phyloP scores from a whole-genome alignment of 2,888 invertebrate genomes.

The Plebejus anna region DNA sequence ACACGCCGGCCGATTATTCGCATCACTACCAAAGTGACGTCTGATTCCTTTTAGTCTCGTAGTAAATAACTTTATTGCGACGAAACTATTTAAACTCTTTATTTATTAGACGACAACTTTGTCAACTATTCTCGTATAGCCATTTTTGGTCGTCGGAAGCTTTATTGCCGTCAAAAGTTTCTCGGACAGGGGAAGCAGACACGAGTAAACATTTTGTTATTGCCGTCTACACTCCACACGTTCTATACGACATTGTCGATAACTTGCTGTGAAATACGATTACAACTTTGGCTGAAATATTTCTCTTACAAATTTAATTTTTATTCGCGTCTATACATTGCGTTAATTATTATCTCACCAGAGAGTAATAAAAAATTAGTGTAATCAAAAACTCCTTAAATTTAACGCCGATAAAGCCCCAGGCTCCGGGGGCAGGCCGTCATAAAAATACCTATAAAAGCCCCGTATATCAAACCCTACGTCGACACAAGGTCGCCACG shows the following conservation, averaged over 20 bases:
- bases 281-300: not conserved
- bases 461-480: not conserved
- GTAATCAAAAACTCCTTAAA: not conserved
- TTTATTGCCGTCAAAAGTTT: conserved; percentile 28
- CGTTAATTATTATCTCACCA: not conserved
- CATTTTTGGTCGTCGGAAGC: conserved; percentile 17
- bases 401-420: not conserved
- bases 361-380: not conserved
- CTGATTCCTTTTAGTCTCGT: conserved; percentile 37
- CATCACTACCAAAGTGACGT: conserved; percentile 44
- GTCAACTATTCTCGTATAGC: conserved; percentile 27
- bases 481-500: not conserved
- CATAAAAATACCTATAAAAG: not conserved
- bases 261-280: conserved; percentile 4
- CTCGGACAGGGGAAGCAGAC: not conserved
- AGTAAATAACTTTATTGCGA: conserved; percentile 32
- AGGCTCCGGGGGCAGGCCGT: not conserved
- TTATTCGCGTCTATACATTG: not conserved
- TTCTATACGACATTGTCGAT: not conserved
- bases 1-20: conserved; percentile 51
- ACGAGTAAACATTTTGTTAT: conserved; percentile 19
- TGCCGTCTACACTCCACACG: not conserved
- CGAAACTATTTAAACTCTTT: conserved; percentile 29
- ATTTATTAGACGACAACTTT: conserved; percentile 26
- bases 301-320: not conserved